These are phyloP conservation scores for Poecilus cupreus DNA, from an alignment of 2,888 invertebrate genomes.

Conservation along the genomic window DNA sequence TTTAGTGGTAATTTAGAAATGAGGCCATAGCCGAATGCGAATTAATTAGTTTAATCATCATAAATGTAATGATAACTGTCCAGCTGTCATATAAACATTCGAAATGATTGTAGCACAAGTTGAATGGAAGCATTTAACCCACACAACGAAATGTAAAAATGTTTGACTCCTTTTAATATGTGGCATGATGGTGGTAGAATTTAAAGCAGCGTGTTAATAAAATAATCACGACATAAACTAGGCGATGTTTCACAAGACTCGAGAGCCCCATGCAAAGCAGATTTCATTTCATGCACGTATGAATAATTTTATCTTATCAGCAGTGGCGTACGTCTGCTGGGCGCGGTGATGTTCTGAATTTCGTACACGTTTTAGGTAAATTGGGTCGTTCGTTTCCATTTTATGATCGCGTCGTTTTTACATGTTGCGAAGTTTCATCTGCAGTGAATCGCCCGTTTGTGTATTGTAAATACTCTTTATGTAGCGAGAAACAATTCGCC, in stretches of 20 bases:
- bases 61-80: too few species aligned
- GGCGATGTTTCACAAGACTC: conserved; percentile 28
- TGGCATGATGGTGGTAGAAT: neutral
- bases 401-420: conserved; percentile 47
- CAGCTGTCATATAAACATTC: too few species aligned
- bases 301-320: conserved; percentile 38
- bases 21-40: too few species aligned
- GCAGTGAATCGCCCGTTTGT: conserved; percentile 40
- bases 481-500: conserved; percentile 32
- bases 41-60: too few species aligned
- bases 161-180: neutral
- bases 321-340: conserved; percentile 30
- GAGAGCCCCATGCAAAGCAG: conserved; percentile 9
- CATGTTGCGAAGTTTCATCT: conserved; percentile 41
- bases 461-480: conserved; percentile 49
- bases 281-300: conserved; percentile 36
- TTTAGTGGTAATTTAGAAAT: too few species aligned
- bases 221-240: conserved; percentile 33
- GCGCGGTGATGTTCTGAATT: conserved; percentile 18
- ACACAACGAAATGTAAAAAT: neutral
- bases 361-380: conserved; percentile 49
- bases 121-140: neutral
- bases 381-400: conserved; percentile 45
- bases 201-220: conserved; percentile 11
- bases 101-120: neutral